Evolutionary conservation across 2,113 vertebrate species (phyloP).

Genomic region (Chaetodon trifascialis): DNA sequence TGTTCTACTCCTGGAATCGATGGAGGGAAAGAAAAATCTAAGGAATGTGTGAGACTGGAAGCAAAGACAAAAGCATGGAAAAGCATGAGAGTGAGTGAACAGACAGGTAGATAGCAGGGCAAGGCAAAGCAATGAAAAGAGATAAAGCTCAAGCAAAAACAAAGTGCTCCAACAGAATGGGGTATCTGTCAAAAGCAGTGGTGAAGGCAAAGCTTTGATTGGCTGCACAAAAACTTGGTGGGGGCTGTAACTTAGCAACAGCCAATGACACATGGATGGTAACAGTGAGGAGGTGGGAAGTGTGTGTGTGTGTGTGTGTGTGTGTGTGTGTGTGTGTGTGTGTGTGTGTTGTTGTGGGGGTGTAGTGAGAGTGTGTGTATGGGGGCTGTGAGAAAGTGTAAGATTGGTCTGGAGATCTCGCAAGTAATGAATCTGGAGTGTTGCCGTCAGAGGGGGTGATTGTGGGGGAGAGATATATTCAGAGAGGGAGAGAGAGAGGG

Average conservation of each 20-base stretch:
- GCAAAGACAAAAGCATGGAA: not conserved
- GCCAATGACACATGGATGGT: slow-evolving; percentile 75
- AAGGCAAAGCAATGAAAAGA: slow-evolving; percentile 13
- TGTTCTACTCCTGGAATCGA: not conserved
- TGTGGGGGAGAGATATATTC: slow-evolving; percentile 6
- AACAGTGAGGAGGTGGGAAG: slow-evolving; percentile 78
- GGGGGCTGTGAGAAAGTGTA: slow-evolving; percentile 72
- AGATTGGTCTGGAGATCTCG: slow-evolving; percentile 75
- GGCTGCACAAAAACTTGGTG: slow-evolving; percentile 60
- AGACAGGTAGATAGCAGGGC: slow-evolving; percentile 5
- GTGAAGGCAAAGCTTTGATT: slow-evolving; percentile 60
- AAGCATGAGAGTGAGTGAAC: slow-evolving; percentile 15
- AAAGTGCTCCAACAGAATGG: slow-evolving; percentile 55
- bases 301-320: slow-evolving; percentile 44
- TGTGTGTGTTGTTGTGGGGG: slow-evolving; percentile 61
- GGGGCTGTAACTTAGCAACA: slow-evolving; percentile 82
- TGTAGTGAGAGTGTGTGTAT: slow-evolving; percentile 69
- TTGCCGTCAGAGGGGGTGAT: slow-evolving; percentile 53
- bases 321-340: slow-evolving; percentile 62
- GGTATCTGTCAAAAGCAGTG: slow-evolving; percentile 53
- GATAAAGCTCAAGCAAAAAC: slow-evolving; percentile 51
- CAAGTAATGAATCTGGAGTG: slow-evolving; percentile 74
- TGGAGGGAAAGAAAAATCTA: not conserved
- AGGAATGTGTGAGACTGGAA: not conserved
- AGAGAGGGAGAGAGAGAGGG: not conserved